Evolutionary conservation across 2,797 vertebrate species (phyloP), one percentile per base, ranked within the genome.

Genomic region (Tolypeutes matacus): DNA sequence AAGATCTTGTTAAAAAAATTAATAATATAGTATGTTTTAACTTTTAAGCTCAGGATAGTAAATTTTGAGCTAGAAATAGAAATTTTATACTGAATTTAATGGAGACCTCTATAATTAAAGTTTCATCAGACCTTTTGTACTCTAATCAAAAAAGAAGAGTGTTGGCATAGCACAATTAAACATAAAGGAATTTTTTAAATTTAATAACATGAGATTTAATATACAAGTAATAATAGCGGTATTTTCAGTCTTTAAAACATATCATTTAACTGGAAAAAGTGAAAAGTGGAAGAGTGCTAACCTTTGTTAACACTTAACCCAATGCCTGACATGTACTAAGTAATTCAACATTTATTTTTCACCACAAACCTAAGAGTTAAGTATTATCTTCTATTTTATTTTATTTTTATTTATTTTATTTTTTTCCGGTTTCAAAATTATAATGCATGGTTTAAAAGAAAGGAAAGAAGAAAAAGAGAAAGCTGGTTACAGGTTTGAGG

Each of bases 31-130:
- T 29, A 85, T 49, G 23, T 88, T 80, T 92, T 80, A 87, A 80
- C 36, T 89, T 62, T 89, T 89, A 88, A 84, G 42, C 46, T 62
- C 67, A 29, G 10, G 14, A 23, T 82, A 91, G n/a, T 46, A 93
- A 62, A 76, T 65, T 85, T 76, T 95, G 65, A 80, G 29, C 51
- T 88, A 92, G 69, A 77, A 92, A 67, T 17, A 88, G 42, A 70
- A 82, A 90, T 86, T 82, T 91, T 78, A 89, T 9, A 86, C 20
- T 62, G 60, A 78, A 56, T 81, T 95, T 88, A 95, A 77, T 76
- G 65, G 46, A 70, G 23, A 92, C 20, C 31, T 88, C 60, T 78
- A 31, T 36, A 89, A 39, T 87, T 92, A 78, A 75, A 89, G 56
- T 70, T 95, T 64, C 21, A 73, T 77, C 23, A 82, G 39, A 56